phyloP scores from a whole-genome alignment of 2,888 invertebrate genomes.

The Dugesia japonica region DNA sequence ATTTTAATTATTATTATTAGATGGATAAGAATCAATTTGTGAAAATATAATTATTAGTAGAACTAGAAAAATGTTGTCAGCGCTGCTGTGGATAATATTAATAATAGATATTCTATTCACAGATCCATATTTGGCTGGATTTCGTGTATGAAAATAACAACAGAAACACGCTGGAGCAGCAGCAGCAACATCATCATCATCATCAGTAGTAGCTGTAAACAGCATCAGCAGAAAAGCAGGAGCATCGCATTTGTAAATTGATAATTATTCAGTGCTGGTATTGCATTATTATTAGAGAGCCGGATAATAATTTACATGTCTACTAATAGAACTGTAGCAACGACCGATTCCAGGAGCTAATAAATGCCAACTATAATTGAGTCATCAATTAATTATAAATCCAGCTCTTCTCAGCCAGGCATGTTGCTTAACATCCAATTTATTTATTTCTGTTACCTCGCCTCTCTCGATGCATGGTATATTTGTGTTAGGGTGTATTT shows the following conservation, averaged over 20 bases:
- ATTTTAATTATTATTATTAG: not conserved
- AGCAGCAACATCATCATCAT: too few species aligned
- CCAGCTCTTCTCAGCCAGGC: constrained; percentile 13
- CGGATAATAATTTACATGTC: constrained; percentile 15
- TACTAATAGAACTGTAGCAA: not conserved
- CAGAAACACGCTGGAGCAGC: too few species aligned
- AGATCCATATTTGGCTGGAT: not conserved
- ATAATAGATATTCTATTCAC: constrained; percentile 5
- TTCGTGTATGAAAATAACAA: too few species aligned
- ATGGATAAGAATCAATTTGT: constrained; percentile 4
- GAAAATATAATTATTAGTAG: constrained; percentile 6
- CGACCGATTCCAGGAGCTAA: constrained; percentile 16
- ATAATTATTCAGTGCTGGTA: not conserved
- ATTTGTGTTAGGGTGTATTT: constrained; percentile 4
- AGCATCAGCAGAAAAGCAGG: too few species aligned
- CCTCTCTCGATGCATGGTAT: not conserved
- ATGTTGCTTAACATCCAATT: constrained; percentile 20
- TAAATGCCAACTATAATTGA: constrained; percentile 20
- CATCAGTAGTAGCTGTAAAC: too few species aligned
- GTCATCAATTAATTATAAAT: constrained; percentile 16
- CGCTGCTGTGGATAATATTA: not conserved
- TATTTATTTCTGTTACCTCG: constrained; percentile 4
- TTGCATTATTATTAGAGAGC: not conserved
- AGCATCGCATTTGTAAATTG: not conserved
- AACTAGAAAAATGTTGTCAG: not conserved